Evolutionary conservation across 2,888 invertebrate species (phyloP).

Genomic region (Dynastes grantii): DNA sequence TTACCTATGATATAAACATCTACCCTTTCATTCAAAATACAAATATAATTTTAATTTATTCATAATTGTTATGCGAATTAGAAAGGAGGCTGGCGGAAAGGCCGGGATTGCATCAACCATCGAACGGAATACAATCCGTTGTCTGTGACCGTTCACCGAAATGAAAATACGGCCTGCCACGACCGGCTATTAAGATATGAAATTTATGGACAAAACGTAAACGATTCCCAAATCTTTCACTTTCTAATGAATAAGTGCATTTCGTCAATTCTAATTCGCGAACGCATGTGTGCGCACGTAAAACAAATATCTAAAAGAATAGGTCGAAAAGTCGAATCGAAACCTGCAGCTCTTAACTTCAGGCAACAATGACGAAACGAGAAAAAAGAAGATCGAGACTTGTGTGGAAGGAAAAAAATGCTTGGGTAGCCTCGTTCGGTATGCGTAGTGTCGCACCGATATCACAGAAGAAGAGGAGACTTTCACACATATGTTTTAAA

Average conservation of each 20-base stretch:
- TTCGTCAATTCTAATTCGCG: neutral
- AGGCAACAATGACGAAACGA: neutral
- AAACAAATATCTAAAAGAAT: neutral
- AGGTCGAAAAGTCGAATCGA: neutral
- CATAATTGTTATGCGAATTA: conserved; percentile 21
- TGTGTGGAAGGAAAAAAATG: conserved; percentile 20
- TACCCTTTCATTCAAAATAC: neutral
- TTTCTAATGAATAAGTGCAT: neutral
- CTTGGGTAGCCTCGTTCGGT: conserved; percentile 24
- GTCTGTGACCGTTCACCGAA: conserved; percentile 17
- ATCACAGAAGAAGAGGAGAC: conserved; percentile 32
- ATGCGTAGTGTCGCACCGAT: conserved; percentile 21
- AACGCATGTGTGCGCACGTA: neutral
- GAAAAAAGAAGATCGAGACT: conserved; percentile 7
- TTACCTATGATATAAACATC: too few species aligned
- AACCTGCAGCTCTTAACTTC: neutral
- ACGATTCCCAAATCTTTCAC: conserved; percentile 1
- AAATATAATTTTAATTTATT: neutral
- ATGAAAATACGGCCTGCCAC: neutral
- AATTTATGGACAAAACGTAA: conserved; percentile 16
- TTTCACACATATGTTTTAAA: conserved; percentile 45
- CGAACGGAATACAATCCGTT: neutral
- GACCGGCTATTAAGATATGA: conserved; percentile 2
- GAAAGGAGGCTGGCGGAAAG: conserved; percentile 15
- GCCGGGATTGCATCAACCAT: conserved; percentile 21